Conservation (phyloP, 2,888 invertebrate genomes). For the Pandemis heparana region DNA sequence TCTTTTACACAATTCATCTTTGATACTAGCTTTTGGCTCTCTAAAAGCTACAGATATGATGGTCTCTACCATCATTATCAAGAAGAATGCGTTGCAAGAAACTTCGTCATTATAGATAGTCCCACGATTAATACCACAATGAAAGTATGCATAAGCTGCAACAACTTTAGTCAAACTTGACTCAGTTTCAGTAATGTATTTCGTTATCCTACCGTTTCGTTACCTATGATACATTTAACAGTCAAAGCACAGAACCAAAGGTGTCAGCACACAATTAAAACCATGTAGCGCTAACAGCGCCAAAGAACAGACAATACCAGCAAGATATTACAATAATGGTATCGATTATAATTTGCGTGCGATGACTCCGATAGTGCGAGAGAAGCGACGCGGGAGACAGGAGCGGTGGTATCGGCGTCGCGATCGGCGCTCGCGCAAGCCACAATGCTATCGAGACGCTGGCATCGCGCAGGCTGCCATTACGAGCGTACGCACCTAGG, state of each 20-base stretch:
- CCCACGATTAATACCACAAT: too few relatives aligned
- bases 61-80: too few relatives aligned
- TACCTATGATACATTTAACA: not conserved
- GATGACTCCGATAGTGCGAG: slow-evolving; percentile 79
- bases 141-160: too few relatives aligned
- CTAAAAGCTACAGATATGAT: too few relatives aligned
- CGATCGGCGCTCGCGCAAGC: slow-evolving; percentile 75
- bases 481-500: slow-evolving; percentile 74
- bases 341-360: slow-evolving; percentile 86
- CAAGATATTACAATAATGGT: slow-evolving; percentile 85
- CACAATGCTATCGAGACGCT: slow-evolving; percentile 83
- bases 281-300: not conserved
- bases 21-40: too few relatives aligned
- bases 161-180: too few relatives aligned
- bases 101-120: too few relatives aligned
- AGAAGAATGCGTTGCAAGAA: too few relatives aligned
- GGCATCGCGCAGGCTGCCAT: slow-evolving; percentile 81
- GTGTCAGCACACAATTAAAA: slow-evolving; percentile 19
- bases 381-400: slow-evolving; percentile 84
- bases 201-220: too few relatives aligned
- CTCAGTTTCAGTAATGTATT: not conserved
- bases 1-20: too few relatives aligned
- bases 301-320: slow-evolving; percentile 44
- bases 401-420: slow-evolving; percentile 76
- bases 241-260: not conserved